phyloP scores from a whole-genome alignment of 2,888 invertebrate species.

The Volucella bombylans region DNA sequence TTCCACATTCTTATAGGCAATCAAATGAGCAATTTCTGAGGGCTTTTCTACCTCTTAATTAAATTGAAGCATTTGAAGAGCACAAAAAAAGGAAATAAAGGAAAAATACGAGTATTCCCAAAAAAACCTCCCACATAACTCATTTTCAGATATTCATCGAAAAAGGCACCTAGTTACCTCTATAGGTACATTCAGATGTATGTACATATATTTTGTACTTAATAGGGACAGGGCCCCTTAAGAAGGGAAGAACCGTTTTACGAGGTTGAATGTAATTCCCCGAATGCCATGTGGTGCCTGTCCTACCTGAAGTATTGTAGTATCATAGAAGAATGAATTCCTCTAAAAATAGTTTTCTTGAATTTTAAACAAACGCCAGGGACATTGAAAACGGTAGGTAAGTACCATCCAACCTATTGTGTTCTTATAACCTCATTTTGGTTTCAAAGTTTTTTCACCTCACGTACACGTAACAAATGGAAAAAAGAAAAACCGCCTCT shows the following conservation, averaged over 20 bases:
- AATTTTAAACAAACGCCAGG: not conserved
- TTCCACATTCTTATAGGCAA: too few relatives aligned
- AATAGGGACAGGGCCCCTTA: too few relatives aligned
- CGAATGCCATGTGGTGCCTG: not conserved
- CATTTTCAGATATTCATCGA: constrained; percentile 1
- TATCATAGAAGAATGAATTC: too few relatives aligned
- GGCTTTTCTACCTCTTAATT: constrained; percentile 4
- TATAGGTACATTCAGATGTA: too few relatives aligned
- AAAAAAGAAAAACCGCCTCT: not conserved
- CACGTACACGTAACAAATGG: not conserved
- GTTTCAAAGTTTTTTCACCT: not conserved
- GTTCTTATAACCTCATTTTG: constrained; percentile 17
- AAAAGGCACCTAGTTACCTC: too few relatives aligned
- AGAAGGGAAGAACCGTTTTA: too few relatives aligned
- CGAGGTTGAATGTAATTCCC: too few relatives aligned
- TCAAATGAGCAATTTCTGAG: not conserved
- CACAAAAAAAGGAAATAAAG: not conserved
- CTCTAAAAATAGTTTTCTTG: constrained; percentile 20
- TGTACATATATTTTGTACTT: too few relatives aligned
- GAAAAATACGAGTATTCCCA: too few relatives aligned
- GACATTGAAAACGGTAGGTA: constrained; percentile 2
- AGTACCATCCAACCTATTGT: not conserved
- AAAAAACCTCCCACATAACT: not conserved
- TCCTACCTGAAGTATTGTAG: not conserved
- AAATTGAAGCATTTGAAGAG: constrained; percentile 22